Percentiles rank a stretch among this genome's conserved stretches.
These are phyloP conservation scores for Lepidonotus clava DNA, from an alignment of 2,888 invertebrate species.

Conservation along the genomic window DNA sequence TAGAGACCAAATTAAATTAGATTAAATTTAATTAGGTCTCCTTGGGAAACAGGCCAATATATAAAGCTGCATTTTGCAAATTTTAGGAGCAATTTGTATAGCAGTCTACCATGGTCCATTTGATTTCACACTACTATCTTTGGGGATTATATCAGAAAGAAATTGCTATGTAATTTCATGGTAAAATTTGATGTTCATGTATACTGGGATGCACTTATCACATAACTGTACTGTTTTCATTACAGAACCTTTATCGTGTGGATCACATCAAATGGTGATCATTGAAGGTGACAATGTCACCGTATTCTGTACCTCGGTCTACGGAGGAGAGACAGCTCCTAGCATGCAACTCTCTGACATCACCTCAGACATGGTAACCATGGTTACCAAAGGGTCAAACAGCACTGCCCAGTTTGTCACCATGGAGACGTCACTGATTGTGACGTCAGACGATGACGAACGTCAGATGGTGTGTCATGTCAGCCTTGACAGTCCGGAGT, in stretches of 20 bases:
- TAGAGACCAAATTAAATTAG: too few species aligned
- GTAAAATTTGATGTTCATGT: too few species aligned
- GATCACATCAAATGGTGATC: not conserved
- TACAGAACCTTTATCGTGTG: not conserved
- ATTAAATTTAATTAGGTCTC: too few species aligned
- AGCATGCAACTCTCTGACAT: not conserved
- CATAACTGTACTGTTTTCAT: too few species aligned
- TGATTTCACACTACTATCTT: too few species aligned
- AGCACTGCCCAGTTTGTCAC: not conserved
- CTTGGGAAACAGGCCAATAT: too few species aligned
- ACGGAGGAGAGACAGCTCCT: not conserved
- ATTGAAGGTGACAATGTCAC: slow-evolving; percentile 7
- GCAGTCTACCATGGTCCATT: too few species aligned
- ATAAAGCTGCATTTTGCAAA: too few species aligned
- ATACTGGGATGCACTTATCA: too few species aligned
- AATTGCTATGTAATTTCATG: too few species aligned
- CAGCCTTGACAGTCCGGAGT: not conserved
- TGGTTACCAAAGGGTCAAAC: not conserved
- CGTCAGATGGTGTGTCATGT: not conserved
- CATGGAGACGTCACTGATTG: slow-evolving; percentile 2
- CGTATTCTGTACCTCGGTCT: not conserved
- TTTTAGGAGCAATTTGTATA: too few species aligned
- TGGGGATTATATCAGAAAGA: too few species aligned
- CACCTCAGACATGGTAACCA: not conserved
- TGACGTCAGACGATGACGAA: slow-evolving; percentile 16